Conservation (phyloP, 2,113 vertebrate species). For the Antigone vipio region DNA sequence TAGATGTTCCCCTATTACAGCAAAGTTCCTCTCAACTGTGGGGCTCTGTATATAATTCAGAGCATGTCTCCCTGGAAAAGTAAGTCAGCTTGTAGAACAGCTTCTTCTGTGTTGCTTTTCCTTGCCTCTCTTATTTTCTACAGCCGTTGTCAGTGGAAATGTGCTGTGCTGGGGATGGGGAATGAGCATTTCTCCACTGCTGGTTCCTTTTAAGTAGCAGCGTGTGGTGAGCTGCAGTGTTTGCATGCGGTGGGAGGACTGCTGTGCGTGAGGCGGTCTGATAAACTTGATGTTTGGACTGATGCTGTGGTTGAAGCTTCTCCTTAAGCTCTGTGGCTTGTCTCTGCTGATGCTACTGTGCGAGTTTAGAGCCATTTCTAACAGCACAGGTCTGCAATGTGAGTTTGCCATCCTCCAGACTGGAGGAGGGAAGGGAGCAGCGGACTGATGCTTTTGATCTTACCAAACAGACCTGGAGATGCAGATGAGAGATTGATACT, state of each 20-base stretch:
- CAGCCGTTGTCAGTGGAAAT: background rate
- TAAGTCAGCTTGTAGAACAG: background rate
- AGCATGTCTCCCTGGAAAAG: background rate
- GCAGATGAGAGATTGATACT: background rate
- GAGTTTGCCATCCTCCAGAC: background rate
- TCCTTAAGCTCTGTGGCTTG: background rate
- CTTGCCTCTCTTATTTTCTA: background rate
- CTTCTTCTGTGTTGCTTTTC: background rate
- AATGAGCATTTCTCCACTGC: background rate
- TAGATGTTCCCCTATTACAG: background rate
- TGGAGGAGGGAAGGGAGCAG: background rate
- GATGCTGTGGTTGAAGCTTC: background rate
- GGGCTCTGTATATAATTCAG: background rate
- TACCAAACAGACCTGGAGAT: background rate
- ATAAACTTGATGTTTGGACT: background rate
- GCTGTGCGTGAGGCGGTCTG: background rate
- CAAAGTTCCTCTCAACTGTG: background rate
- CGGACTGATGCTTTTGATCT: background rate
- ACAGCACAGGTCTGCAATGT: accelerated
- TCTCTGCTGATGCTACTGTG: background rate
- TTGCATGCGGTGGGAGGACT: background rate
- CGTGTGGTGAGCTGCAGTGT: background rate
- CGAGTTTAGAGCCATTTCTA: background rate
- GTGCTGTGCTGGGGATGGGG: background rate
- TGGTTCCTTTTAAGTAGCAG: background rate